Conservation (phyloP, 2,888 invertebrate species). For the Epinotia nisella region DNA sequence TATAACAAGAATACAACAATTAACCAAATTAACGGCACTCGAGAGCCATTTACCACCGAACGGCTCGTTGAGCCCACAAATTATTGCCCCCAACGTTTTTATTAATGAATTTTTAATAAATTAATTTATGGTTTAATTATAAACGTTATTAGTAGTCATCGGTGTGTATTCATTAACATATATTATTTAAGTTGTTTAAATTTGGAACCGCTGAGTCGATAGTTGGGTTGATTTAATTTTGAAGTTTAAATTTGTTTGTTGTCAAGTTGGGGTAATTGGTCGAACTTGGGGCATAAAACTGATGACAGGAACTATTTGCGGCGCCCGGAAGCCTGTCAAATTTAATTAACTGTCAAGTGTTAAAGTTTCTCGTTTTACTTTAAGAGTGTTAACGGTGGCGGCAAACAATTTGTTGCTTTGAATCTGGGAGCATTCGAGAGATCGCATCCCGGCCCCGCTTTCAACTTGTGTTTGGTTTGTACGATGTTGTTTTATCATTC, state of each 20-base stretch:
- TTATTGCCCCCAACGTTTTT: slow-evolving; percentile 62
- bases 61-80: slow-evolving; percentile 58
- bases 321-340: slow-evolving; percentile 40
- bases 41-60: slow-evolving; percentile 61
- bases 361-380: slow-evolving; percentile 40
- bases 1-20: slow-evolving; percentile 74
- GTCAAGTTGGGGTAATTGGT: slow-evolving; percentile 25
- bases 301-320: slow-evolving; percentile 41
- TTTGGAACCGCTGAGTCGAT: slow-evolving; percentile 26
- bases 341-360: slow-evolving; percentile 43
- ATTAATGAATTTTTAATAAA: slow-evolving; percentile 78
- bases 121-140: slow-evolving; percentile 78
- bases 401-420: slow-evolving; percentile 20
- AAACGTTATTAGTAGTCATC: slow-evolving; percentile 73
- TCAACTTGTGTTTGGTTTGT: background rate
- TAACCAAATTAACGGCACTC: slow-evolving; percentile 69
- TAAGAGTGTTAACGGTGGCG: slow-evolving; percentile 36
- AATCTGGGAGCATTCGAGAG: slow-evolving; percentile 13
- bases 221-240: slow-evolving; percentile 38
- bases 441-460: slow-evolving; percentile 1
- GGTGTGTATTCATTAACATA: slow-evolving; percentile 60
- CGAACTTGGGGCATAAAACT: slow-evolving; percentile 29
- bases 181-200: slow-evolving; percentile 35
- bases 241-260: slow-evolving; percentile 35
- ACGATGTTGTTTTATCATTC: slow-evolving; percentile 13